phyloP scores from a whole-genome alignment of 1,140 invertebrate species.

The Lasioglossum baleicum region DNA sequence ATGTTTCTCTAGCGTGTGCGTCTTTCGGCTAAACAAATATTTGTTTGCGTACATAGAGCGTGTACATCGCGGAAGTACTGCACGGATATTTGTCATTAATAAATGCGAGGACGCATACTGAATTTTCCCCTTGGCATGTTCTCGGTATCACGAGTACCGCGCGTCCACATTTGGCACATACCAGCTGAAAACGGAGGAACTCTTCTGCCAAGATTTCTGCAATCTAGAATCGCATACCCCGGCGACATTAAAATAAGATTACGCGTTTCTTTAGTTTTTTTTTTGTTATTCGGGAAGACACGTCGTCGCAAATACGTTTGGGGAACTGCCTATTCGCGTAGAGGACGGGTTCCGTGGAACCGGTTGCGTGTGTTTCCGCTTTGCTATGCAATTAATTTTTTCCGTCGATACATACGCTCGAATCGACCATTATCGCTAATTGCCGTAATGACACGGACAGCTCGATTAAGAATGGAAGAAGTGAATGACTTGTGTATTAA shows the following conservation, averaged over 20 bases:
- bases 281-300: too few relatives aligned
- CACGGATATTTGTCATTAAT: constrained; percentile 9
- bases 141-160: background rate
- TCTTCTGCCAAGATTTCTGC: constrained; percentile 5
- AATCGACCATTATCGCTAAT: constrained; percentile 5
- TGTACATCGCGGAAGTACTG: background rate
- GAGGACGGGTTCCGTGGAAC: constrained; percentile 6
- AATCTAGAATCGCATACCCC: background rate
- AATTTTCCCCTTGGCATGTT: constrained; percentile 20
- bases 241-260: too few relatives aligned
- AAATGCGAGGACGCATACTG: background rate
- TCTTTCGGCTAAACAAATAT: background rate
- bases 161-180: constrained; percentile 18
- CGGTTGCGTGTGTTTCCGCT: constrained; percentile 16
- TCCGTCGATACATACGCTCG: background rate
- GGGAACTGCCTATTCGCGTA: too few relatives aligned
- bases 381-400: constrained; percentile 29
- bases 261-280: too few relatives aligned
- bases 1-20: too few relatives aligned
- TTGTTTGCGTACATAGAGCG: too few relatives aligned
- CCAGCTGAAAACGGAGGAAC: background rate
- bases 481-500: background rate
- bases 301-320: too few relatives aligned
- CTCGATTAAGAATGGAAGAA: background rate
- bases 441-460: background rate